Base-by-base conservation (phyloP, 2,888 invertebrate genomes). In the Azorinus chamasolen region DNA sequence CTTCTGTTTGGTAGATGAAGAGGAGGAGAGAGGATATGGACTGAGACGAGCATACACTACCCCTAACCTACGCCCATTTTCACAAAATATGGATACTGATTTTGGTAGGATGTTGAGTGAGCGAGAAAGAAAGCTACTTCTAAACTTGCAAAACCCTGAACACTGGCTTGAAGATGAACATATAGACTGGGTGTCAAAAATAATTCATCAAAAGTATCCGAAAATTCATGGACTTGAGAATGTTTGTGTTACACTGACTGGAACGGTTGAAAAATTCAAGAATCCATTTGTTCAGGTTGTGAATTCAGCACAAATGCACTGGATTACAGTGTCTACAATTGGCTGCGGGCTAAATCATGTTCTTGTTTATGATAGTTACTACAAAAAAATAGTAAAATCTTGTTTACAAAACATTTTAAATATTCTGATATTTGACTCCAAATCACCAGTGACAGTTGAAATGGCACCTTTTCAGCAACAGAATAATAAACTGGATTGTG, bases 401-500 rank as follows among this genome's bases (percentile, higher is more conserved):
- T 68, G 66, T 32, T 8, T 48, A 16, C 20, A 71, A 12, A 41
- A 43, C 25, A 64, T 79, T 4, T 25, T 65, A 0, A 12, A 59
- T 0, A 24, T 79, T 12, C 25, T 78, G 27, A 48, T 50, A 2
- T 22, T 41, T 0, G 43, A 76, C 39, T 48, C 37, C 12, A 53
- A 27, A 14, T 3, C 10, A 8, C 27, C 41, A 2, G 46, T 84
- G 5, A 48, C 16, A 10, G 62, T 84, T n/a, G 76, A 79, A 59
- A 61, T 79, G 59, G 75, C 79, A 18, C n/a, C 27, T 10, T 84
- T 79, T 61, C 84, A 84, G 39, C 69, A 57, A 45, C 84, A 84
- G 45, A 25, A 61, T 25, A 76, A 69, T 46, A 71, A 76, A 32
- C 24, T 48, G 14, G 82, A 77, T 25, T 85, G 83, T 79, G 83